Evolutionary conservation across 2,113 vertebrate species (phyloP).

Genomic region (Pungitius pungitius): DNA sequence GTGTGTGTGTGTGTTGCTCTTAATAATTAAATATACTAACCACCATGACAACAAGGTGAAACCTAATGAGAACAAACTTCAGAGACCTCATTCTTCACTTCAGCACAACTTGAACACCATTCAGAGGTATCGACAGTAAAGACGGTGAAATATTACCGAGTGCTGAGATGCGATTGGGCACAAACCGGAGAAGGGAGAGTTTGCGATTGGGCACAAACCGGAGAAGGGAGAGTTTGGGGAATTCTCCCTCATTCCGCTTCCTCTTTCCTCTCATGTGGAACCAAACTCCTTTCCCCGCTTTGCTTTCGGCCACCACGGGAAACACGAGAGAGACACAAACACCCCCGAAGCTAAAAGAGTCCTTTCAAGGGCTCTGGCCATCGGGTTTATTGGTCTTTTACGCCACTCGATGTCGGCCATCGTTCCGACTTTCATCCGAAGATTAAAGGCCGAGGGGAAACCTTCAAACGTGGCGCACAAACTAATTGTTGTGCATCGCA

Average conservation of each 20-base stretch:
- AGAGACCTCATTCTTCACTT: not conserved
- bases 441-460: conserved; percentile 37
- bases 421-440: not conserved
- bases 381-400: not conserved
- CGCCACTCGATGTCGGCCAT: conserved; percentile 30
- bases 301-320: not conserved
- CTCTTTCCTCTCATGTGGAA: conserved; percentile 1
- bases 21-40: not conserved
- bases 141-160: not conserved
- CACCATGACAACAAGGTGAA: conserved; percentile 13
- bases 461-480: not conserved
- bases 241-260: not conserved
- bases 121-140: not conserved
- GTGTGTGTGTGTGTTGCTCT: not conserved
- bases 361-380: conserved; percentile 4
- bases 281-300: not conserved
- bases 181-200: not conserved
- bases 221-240: not conserved
- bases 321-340: not conserved
- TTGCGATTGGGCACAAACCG: not conserved
- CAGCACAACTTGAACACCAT: not conserved
- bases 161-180: not conserved
- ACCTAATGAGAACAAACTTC: not conserved
- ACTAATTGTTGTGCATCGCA: conserved; percentile 20
- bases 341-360: not conserved